Base-by-base conservation (phyloP, 2,888 invertebrate species). In the Parasteatoda lunata region DNA sequence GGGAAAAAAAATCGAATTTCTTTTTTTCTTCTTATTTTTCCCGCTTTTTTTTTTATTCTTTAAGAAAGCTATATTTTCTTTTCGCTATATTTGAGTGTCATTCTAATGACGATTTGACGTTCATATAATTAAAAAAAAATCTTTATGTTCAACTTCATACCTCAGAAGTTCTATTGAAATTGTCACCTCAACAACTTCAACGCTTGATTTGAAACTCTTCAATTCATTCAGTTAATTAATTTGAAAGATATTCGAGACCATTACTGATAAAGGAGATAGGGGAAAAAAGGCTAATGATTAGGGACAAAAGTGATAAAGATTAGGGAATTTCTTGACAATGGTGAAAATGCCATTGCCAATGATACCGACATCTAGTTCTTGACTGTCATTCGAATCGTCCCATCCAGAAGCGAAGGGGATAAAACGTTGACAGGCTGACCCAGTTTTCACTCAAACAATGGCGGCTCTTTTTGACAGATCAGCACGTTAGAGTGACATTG, bases 401-500 rank as follows among this genome's bases (percentile, higher is more conserved):
- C 59, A n/a, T 59, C 59, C 59, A 59, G 8, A 59, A 59, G 59
- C 59, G 59, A 59, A 59, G 59, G n/a, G 59, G 59, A 59, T 59
- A 59, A 59, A 59, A 59, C n/a, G 66, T 15, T 75, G 75, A 75
- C 75, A 75, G 64, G 11, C 54, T 64, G 75, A 75, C 75, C 75
- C 64, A 75, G 54, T 75, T 75, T 75, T 59, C 59, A 47, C n/a
- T 75, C 75, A 48, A 64, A 75, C 75, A 75, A 75, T 75, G 75
- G 75, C 47, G 45, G 54, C 47, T 64, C 59, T 64, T 64, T 75
- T 75, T 75, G 75, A 75, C 73, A 69, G 69, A 75, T 78, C 52
- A 48, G 69, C 66, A 68, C 73, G 69, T 51, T 75, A 45, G 68
- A 84, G 45, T 69, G 78, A 69, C 83, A 77, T 75, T 69, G 81